Base-by-base conservation (phyloP, 2,797 vertebrate genomes). In the Florisuga fusca region DNA sequence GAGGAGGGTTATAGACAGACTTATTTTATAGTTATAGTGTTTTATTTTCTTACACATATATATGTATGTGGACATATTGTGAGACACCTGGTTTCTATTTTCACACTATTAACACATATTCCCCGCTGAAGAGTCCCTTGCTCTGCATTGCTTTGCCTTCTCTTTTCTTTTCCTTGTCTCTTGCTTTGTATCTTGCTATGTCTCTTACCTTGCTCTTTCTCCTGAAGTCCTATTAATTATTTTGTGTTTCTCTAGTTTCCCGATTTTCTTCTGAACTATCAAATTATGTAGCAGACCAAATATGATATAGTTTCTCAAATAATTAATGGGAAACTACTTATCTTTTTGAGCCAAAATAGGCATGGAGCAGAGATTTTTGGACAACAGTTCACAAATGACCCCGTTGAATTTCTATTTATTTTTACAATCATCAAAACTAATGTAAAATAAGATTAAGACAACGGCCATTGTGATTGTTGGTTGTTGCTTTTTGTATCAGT, bases 1-100 rank as follows among this genome's bases (percentile, higher is more conserved):
- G 10, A 74, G 5, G 43, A 54, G 2, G 11, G 0, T 48, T 84
- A 17, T 14, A 38, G 1, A 36, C 1, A 31, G 15, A 3, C 0
- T 57, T 75, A 41, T 68, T 67, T 64, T 51, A 43, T 7, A 54
- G 5, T 18, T 62, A 41, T 7, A 8, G 3, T 26, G 57, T 92
- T 87, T 73, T 19, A 31, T 26, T 78, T 84, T 67, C 21, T 5
- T 55, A 10, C 2, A n/a, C 15, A 11, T 12, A 8, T 4, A 29
- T 41, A 41, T 36, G 36, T 36, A 8, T 38, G 27, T n/a, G n/a
- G 13, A 11, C 12, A 51, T 23, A 29, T 27, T 22, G 3, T 45
- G 27, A 81, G 11, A 53, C 1, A 33, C 15, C 18, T 38, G 7
- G 19, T 72, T 85, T 80, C 15, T 8, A 15, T 80, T 85, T 95